phyloP scores from a whole-genome alignment of 2,113 vertebrate species.

The Vicugna pacos region DNA sequence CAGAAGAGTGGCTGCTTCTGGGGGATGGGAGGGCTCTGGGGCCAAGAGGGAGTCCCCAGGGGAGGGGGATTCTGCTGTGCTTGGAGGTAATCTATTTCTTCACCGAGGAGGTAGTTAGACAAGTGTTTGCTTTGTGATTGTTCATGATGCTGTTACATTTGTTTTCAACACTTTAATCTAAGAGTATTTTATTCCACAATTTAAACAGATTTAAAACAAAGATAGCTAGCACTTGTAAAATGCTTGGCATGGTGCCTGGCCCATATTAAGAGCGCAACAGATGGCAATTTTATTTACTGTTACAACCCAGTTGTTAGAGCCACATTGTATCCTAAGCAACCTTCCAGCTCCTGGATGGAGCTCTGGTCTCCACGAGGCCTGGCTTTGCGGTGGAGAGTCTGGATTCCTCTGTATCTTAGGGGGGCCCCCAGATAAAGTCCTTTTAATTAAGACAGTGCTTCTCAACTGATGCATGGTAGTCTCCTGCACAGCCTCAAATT shows the following conservation, averaged over 20 bases:
- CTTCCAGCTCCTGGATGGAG: conserved; percentile 60
- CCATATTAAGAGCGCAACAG: conserved; percentile 81
- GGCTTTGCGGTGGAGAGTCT: conserved; percentile 4
- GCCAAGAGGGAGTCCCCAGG: background rate
- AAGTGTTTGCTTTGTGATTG: conserved; percentile 61
- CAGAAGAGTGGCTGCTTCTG: background rate
- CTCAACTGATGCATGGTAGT: background rate
- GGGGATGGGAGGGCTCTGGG: background rate
- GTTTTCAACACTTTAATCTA: conserved; percentile 77
- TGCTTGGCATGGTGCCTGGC: conserved; percentile 76
- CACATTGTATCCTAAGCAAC: conserved; percentile 77
- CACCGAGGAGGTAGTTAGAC: background rate
- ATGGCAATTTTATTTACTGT: conserved; percentile 82
- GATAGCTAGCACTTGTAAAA: conserved; percentile 80
- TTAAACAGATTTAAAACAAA: conserved; percentile 74
- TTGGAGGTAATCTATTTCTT: conserved; percentile 1
- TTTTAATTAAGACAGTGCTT: background rate
- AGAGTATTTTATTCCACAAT: conserved; percentile 80
- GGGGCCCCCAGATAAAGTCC: background rate
- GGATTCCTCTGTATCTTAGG: conserved; percentile 8
- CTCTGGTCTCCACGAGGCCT: conserved; percentile 1
- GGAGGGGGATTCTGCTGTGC: background rate
- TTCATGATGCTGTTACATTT: conserved; percentile 73
- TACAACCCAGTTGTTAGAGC: conserved; percentile 74
- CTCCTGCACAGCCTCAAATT: background rate